phyloP scores from a whole-genome alignment of 2,113 vertebrate species.

The Phylloscopus whistleri region DNA sequence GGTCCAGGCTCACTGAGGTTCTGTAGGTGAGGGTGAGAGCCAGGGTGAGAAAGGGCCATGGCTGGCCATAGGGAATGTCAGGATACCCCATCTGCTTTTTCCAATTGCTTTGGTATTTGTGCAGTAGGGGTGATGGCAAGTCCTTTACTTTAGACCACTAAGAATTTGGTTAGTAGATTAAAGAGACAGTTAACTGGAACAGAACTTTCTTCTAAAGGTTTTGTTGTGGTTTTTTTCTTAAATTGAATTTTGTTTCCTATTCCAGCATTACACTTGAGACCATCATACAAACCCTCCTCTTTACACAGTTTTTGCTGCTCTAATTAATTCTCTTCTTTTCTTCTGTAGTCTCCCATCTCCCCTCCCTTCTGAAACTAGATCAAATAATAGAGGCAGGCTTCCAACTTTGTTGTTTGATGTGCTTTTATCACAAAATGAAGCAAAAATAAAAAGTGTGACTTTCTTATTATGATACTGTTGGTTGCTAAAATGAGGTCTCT shows the following conservation, averaged over 20 bases:
- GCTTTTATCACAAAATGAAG: conserved; percentile 42
- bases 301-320: not conserved
- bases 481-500: not conserved
- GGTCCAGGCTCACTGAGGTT: not conserved
- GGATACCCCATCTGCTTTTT: not conserved
- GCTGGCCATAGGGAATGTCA: not conserved
- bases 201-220: not conserved
- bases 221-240: not conserved
- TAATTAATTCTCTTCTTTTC: conserved; percentile 35
- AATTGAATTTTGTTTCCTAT: conserved; percentile 7
- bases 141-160: not conserved
- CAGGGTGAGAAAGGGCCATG: no score
- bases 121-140: not conserved
- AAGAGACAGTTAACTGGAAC: not conserved
- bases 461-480: conserved; percentile 17
- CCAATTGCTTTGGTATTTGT: not conserved
- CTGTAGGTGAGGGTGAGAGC: not conserved
- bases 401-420: conserved; percentile 43
- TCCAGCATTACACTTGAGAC: conserved; percentile 25
- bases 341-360: not conserved
- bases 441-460: conserved; percentile 1
- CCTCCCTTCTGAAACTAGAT: conserved; percentile 25
- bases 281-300: not conserved
- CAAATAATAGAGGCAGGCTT: conserved; percentile 38
- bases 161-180: not conserved